Evolutionary conservation across 2,888 invertebrate species (phyloP).

Genomic region (Torymus tubicola): DNA sequence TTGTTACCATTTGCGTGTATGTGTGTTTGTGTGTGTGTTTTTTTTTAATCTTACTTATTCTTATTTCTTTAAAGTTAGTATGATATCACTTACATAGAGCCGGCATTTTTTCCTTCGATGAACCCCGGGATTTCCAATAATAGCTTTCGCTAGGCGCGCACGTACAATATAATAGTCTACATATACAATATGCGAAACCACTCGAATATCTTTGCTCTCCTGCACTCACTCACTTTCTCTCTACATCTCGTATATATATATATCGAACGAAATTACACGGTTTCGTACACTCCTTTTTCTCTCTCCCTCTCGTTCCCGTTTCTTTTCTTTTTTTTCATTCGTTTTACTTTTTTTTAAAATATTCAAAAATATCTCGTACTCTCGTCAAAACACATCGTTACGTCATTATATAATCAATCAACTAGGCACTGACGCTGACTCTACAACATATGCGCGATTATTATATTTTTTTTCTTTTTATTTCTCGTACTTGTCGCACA

Average conservation of each 20-base stretch:
- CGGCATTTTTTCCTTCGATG: constrained; percentile 45
- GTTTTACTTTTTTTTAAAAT: constrained; percentile 5
- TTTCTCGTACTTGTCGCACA: constrained; percentile 12
- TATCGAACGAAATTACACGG: constrained; percentile 32
- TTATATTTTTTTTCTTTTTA: constrained; percentile 5
- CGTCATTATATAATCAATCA: constrained; percentile 27
- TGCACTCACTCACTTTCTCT: constrained; percentile 14
- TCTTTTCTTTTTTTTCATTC: background rate
- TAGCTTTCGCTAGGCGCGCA: constrained; percentile 25
- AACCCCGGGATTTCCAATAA: constrained; percentile 21
- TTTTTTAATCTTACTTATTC: constrained; percentile 11
- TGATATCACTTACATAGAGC: constrained; percentile 57
- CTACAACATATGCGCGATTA: constrained; percentile 24
- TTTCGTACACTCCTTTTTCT: too few relatives aligned
- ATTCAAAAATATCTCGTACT: constrained; percentile 44
- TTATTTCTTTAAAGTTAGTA: background rate
- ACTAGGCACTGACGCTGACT: constrained; percentile 51
- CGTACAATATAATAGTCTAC: too few relatives aligned
- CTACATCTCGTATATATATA: background rate
- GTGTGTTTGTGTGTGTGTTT: constrained; percentile 14
- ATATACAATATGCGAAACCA: constrained; percentile 33
- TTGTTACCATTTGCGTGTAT: background rate
- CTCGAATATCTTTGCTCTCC: constrained; percentile 51
- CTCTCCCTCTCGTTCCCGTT: background rate
- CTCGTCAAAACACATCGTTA: constrained; percentile 35